A percentile compares a stretch with the other conserved stretches of the same genome.
Conservation (phyloP, 2,797 vertebrate species). For the Bucorvus abyssinicus region DNA sequence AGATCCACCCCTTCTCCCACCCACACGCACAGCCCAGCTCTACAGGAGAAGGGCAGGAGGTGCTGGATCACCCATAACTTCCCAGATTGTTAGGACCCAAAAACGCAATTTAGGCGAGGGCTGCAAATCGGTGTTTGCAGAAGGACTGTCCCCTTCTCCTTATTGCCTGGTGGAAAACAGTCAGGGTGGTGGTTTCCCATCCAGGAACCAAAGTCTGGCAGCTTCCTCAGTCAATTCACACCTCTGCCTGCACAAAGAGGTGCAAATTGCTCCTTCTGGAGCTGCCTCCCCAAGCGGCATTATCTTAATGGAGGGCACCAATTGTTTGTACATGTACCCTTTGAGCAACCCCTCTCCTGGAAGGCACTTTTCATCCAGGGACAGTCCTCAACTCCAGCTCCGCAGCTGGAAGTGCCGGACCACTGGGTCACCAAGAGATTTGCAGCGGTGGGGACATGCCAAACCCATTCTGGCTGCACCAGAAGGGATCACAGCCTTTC, state of each 20-base stretch:
- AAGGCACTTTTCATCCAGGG: not conserved
- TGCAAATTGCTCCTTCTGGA: slow-evolving; percentile 26
- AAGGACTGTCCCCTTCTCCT: not conserved
- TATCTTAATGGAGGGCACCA: not conserved
- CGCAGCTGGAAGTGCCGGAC: not conserved
- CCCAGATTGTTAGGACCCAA: not conserved
- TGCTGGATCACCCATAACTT: not conserved
- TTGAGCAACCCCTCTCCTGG: not conserved
- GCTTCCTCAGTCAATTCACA: not conserved
- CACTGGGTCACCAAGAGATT: rapidly evolving
- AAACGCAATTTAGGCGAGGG: not conserved
- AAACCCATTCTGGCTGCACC: not conserved
- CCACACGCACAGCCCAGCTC: rapidly evolving
- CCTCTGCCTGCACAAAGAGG: not conserved
- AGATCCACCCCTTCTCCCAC: not conserved
- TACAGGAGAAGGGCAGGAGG: not conserved
- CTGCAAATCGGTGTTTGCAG: rapidly evolving
- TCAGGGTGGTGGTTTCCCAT: not conserved
- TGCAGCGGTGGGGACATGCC: rapidly evolving
- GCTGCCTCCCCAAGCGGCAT: not conserved
- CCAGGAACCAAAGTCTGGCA: not conserved
- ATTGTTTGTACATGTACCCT: not conserved
- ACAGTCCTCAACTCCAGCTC: not conserved
- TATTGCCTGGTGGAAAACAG: not conserved
- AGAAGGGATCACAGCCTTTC: not conserved